Evolutionary conservation across 1,140 invertebrate genomes (phyloP), one percentile per base, ranked within the genome.

Genomic region (Spodoptera litura): DNA sequence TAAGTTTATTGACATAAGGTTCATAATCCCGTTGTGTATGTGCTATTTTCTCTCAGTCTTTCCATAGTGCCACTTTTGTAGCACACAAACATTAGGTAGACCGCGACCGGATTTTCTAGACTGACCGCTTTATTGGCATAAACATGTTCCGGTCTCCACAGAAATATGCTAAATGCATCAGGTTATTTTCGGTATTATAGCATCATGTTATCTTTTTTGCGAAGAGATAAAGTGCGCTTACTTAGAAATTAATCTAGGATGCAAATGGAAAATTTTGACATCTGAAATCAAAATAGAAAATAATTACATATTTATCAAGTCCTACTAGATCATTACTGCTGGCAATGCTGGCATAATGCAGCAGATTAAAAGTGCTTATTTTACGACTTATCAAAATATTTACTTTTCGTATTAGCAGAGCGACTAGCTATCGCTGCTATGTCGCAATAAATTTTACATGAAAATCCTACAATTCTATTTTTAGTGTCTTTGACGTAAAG

Each of bases 41-140:
- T 35, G n/a, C 38, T 15, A 49, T 35, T 2, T 49, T 11, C 35
- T 10, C 55, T 20, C 15, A 25, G 13, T 56, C 20, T 4, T 49
- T 64, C 49, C n/a, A 3, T 66, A 66, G 5, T 66, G 25, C 13
- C 15, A 25, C 20, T n/a, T n/a, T 38, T 20, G 31, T 31, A 35
- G 55, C 27, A 62, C 59, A 62, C 25, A 12, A 44, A 20, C 38
- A 20, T 66, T 20, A 20, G 12, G 15, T 66, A 49, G 38, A 61
- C 27, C 10, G 61, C 62, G 62, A 66, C 62, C 38, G 62, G 62
- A 66, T 51, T 66, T 66, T 66, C 62, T 51, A 66, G 62, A 49
- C 62, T 49, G 62, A 61, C 62, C 62, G 62, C 38, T 66, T 49
- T 66, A 66, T 66, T 66, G 35, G 62, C 62, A 66, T 49, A 49